Evolutionary conservation across 2,888 invertebrate species (phyloP), one percentile per base, ranked within the genome.

Genomic region (Macroteleia sp.): DNA sequence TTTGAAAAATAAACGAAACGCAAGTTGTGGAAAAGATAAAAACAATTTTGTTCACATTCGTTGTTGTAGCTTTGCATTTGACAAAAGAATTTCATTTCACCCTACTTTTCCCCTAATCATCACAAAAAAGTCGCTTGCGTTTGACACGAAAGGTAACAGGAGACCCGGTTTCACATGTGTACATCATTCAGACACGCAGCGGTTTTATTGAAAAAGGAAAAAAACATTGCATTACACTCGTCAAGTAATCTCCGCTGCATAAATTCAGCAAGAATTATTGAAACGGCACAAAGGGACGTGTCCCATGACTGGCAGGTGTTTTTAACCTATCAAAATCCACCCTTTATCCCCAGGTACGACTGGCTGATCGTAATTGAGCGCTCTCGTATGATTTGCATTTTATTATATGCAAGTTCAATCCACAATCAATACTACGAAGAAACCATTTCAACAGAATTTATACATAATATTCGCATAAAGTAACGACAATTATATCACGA

Each of bases 351-450:
- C 14, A 12, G 5, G 14, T 39, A 69, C 67, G 52, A 57, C 64
- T 73, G 57, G 34, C 20, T 61, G 75, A 69, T 69, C 69, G 22
- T 57, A 76, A 76, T 69, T 76, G 56, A 69, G 59, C 56, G 30
- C 50, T 57, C 64, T 76, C 70, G 52, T 76, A 64, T 59, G 69
- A 76, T 76, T 76, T 76, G 76, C 76, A 76, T 76, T 76, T 76
- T 70, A 76, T 76, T 70, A 56, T 70, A 41, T 10, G 25, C 36
- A n/a, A n/a, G 9, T 39, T 16, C 67, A 46, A 57, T 64, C 57
- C 52, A 32, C 57, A 57, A 70, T 70, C 76, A 62, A 69, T 76
- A 56, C 20, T 39, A 28, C 22, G 44, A 17, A 57, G 57, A 30
- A 50, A 61, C 54, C 39, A 41, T 56, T 59, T 67, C 42, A 34